Evolutionary conservation across 1,140 invertebrate genomes (phyloP).

Genomic region (Oscheius sp.): DNA sequence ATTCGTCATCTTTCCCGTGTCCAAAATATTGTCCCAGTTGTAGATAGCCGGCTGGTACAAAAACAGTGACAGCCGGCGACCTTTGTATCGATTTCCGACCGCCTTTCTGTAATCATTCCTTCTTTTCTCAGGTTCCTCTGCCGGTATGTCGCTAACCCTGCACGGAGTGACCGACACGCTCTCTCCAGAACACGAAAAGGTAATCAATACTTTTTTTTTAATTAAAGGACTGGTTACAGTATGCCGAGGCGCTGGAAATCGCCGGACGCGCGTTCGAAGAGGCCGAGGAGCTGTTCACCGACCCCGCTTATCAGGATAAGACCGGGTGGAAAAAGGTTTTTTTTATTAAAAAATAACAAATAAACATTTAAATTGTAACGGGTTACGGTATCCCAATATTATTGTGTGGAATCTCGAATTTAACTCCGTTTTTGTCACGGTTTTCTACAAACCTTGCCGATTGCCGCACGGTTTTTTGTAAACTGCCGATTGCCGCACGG

Average conservation of each 20-base stretch:
- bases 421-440: too few species aligned
- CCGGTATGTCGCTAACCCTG: conserved; percentile 1
- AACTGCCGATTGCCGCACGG: too few species aligned
- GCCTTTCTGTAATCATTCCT: too few species aligned
- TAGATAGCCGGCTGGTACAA: too few species aligned
- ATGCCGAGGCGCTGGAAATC: conserved; percentile 20
- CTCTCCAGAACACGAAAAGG: conserved; percentile 19
- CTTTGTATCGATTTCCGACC: too few species aligned
- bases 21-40: too few species aligned
- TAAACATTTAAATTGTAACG: neutral
- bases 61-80: too few species aligned
- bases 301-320: conserved; percentile 5
- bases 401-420: too few species aligned
- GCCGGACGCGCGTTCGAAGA: conserved; percentile 26
- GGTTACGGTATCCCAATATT: too few species aligned
- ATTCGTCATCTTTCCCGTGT: too few species aligned
- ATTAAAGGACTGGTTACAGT: conserved; percentile 10
- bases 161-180: conserved; percentile 24
- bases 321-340: conserved; percentile 28
- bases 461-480: too few species aligned
- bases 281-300: conserved; percentile 25
- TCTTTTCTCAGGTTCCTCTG: neutral
- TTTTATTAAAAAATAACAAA: neutral
- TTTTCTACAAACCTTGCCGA: too few species aligned
- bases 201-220: neutral